These are phyloP conservation scores for Phalacrocorax carbo DNA, from an alignment of 2,113 vertebrate genomes.

Conservation along the genomic window DNA sequence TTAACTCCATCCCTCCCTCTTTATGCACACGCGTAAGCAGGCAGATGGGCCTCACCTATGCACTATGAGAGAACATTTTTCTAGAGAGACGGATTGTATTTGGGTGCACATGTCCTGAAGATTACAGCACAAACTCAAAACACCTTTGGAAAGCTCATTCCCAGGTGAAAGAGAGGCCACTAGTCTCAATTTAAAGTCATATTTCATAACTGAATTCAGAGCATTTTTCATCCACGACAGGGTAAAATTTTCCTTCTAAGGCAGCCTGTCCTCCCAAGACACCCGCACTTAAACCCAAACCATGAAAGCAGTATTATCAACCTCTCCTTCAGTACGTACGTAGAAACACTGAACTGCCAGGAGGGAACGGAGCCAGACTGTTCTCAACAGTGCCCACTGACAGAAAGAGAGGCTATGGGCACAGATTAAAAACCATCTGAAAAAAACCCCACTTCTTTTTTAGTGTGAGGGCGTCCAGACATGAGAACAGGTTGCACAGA, in stretches of 20 bases:
- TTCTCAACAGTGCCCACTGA: neutral
- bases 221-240: neutral
- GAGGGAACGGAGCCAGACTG: neutral
- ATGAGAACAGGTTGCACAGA: neutral
- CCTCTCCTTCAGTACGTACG: neutral
- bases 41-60: neutral
- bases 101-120: neutral
- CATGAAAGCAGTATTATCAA: neutral
- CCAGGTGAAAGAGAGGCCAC: neutral
- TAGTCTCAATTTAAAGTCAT: rapidly evolving
- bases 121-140: neutral
- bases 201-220: neutral
- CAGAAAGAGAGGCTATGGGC: neutral
- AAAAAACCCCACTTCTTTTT: neutral
- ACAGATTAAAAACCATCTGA: neutral
- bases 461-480: neutral
- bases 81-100: neutral
- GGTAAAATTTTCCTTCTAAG: neutral
- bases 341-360: neutral
- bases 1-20: neutral
- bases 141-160: neutral
- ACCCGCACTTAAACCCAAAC: neutral
- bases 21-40: rapidly evolving
- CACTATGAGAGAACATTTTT: neutral
- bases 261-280: neutral